Conservation (phyloP, 2,113 vertebrate genomes). For the Phyllopteryx taeniolatus region DNA sequence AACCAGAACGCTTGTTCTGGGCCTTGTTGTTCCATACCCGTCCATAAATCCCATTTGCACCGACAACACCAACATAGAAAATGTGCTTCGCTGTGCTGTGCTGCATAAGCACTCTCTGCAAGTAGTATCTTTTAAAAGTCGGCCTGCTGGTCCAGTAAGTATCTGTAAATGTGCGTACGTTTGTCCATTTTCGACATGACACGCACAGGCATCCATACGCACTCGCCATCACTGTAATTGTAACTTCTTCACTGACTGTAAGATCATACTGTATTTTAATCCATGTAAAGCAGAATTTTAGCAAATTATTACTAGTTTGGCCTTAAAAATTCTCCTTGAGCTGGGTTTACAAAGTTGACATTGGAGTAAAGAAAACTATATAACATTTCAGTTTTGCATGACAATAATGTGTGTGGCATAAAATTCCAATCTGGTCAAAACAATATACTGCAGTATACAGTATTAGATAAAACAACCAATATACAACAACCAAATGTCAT, state of each 20-base stretch:
- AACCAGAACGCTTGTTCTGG: constrained; percentile 72
- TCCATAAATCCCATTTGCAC: constrained; percentile 61
- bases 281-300: not conserved
- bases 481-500: no score
- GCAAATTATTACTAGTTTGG: no score
- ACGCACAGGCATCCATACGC: constrained; percentile 12
- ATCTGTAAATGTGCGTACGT: constrained; percentile 33
- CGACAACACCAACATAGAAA: constrained; percentile 59
- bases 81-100: constrained; percentile 76
- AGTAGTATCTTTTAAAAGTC: constrained; percentile 54
- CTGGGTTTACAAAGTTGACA: no score
- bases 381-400: no score
- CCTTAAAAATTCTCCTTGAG: no score
- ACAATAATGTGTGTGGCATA: not conserved
- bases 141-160: constrained; percentile 43
- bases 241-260: not conserved
- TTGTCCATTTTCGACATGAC: constrained; percentile 18
- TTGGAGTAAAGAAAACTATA: no score
- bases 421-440: no score
- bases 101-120: constrained; percentile 71
- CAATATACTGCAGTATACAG: no score
- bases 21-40: constrained; percentile 67
- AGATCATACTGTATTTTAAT: not conserved
- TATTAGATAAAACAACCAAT: no score
- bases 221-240: constrained; percentile 17